phyloP scores from a whole-genome alignment of 2,888 invertebrate genomes.

The Choreutis nemorana region DNA sequence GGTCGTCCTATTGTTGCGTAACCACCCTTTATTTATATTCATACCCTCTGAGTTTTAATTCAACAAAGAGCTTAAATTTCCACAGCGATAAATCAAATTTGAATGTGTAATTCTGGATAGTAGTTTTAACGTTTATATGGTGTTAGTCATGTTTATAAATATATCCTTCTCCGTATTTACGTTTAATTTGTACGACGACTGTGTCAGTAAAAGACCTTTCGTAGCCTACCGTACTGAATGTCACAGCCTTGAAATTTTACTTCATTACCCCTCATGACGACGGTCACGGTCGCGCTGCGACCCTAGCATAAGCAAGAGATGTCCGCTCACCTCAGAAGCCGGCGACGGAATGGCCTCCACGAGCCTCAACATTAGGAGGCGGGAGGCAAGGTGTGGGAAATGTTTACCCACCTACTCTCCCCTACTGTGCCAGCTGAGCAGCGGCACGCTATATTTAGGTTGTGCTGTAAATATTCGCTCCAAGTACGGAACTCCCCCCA shows the following conservation, averaged over 20 bases:
- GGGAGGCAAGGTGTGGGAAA: slow-evolving; percentile 21
- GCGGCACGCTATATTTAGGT: slow-evolving; percentile 65
- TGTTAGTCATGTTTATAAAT: slow-evolving; percentile 6
- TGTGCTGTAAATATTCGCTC: slow-evolving; percentile 65
- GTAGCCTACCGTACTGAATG: too few species aligned
- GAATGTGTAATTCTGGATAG: slow-evolving; percentile 9
- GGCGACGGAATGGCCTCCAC: slow-evolving; percentile 45
- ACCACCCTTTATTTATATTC: too few species aligned
- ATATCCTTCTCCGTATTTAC: slow-evolving; percentile 6
- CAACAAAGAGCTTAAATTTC: too few species aligned
- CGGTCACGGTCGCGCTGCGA: slow-evolving; percentile 51
- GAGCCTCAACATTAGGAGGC: slow-evolving; percentile 18
- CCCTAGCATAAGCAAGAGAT: slow-evolving; percentile 30
- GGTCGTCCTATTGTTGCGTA: too few species aligned
- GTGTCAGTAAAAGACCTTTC: too few species aligned
- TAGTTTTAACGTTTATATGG: slow-evolving; percentile 8
- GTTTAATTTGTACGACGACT: too few species aligned
- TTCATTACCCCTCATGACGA: slow-evolving; percentile 31
- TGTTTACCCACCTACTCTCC: slow-evolving; percentile 49
- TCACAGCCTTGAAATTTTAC: slow-evolving; percentile 45
- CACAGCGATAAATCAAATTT: too few species aligned
- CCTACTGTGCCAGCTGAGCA: slow-evolving; percentile 58
- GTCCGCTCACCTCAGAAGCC: slow-evolving; percentile 46
- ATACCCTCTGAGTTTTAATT: too few species aligned
- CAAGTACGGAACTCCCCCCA: slow-evolving; percentile 50